These are phyloP conservation scores for Salmo trutta DNA, from an alignment of 2,797 vertebrate genomes.

Conservation along the genomic window DNA sequence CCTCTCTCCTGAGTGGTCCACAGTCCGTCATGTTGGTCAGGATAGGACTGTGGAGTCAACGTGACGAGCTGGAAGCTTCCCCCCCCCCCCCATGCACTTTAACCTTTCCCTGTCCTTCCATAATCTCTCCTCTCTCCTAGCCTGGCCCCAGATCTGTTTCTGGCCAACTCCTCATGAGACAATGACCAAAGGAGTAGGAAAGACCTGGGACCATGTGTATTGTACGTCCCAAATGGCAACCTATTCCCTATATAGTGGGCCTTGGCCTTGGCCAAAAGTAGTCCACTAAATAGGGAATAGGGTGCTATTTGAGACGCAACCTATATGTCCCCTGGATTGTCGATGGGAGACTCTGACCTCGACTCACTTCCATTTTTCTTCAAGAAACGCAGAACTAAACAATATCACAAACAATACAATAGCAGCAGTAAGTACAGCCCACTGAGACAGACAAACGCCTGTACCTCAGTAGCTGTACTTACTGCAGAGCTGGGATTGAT, in stretches of 20 bases:
- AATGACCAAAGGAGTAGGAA: not conserved
- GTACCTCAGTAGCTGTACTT: not conserved
- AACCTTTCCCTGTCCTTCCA: constrained; percentile 49
- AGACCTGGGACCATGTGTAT: not conserved
- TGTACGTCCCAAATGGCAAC: not conserved
- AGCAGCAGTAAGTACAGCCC: constrained; percentile 47
- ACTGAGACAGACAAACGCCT: constrained; percentile 11
- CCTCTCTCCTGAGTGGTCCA: constrained; percentile 13
- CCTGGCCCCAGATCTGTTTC: not conserved
- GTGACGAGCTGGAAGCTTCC: constrained; percentile 62
- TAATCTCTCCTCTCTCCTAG: constrained; percentile 37
- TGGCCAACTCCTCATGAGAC: not conserved
- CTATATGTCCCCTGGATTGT: constrained; percentile 35
- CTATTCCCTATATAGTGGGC: not conserved
- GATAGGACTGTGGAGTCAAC: constrained; percentile 38
- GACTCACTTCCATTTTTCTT: constrained; percentile 35
- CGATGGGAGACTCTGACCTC: constrained; percentile 7
- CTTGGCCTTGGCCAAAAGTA: not conserved
- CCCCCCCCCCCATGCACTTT: constrained; percentile 72
- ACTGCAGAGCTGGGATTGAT: not conserved
- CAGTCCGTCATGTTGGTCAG: not conserved
- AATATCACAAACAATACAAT: constrained; percentile 25
- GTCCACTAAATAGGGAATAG: too few species aligned
- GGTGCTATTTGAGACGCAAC: too few species aligned
- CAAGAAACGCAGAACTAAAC: constrained; percentile 39